Base-by-base conservation (phyloP, 64 coral and sea anemone species). In the Porites lutea region DNA sequence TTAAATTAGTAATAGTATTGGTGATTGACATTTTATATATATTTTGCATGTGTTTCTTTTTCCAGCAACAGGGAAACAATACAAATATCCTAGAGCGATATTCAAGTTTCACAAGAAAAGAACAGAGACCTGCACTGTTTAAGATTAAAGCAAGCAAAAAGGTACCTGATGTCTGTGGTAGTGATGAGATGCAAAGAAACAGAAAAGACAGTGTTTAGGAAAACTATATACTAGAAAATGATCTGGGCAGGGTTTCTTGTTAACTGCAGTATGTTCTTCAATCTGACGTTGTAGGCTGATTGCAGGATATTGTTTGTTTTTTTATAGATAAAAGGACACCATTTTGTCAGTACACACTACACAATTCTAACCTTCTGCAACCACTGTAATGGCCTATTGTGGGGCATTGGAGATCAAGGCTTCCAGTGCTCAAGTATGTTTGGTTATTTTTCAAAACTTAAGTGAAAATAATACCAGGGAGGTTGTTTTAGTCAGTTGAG, bases 361-460 rank as follows among this genome's bases (percentile, higher is more conserved):
- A 93, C 94, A 65, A 93, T 81, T 62, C 76, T 78, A 63, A 98
- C 96, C 18, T 98, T 90, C 70, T 98, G 96, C 75, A 95, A 95
- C 86, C 88, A 93, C 13, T 98, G 96, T 74, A 82, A 78, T 78
- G 74, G 87, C 18, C 77, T 98, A 18, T 21, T 98, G 12, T 98
- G 96, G 96, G 96, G 96, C 12, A 91, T 93, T 86, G 96, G 93
- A 66, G 90, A 98, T 58, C 96, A 98, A 93, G 96, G 96, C 18
- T 98, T 91, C 71, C 96, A 96, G 54, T 98, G 96, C 15, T 86
- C 91, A 96, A 84, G 94, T 98, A 98, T 72, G 92, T 75, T 20
- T 15, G 14, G 15, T 77, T 77, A 15, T 77, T 10, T 27, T 77
- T 13, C 15, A 1, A 13, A 12, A 13, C 45, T 46, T 14, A 15